Base-by-base conservation (phyloP, 2,888 invertebrate genomes). In the Neocrepidodera transversa region DNA sequence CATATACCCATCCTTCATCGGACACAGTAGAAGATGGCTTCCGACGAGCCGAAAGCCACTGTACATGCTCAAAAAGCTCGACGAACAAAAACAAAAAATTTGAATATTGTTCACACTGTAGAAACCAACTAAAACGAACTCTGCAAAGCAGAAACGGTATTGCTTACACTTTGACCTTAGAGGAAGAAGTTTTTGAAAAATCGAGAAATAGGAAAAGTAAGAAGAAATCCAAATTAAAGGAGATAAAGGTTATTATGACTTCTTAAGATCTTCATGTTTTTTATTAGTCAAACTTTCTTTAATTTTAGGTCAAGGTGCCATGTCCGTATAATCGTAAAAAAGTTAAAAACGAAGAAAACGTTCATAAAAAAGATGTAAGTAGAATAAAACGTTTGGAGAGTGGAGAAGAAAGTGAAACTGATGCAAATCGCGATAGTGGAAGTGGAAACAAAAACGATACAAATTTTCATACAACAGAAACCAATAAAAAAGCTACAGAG, bases 91-190 rank as follows among this genome's bases (percentile, higher is more conserved):
- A 60, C 40, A 62, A 64, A 5, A 43, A 62, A 42, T 43, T 56
- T 1, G 30, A 59, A 3, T 68, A 67, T 59, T 72, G 72, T 50
- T 30, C 42, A 5, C 65, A 70, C 40, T 76, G 75, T 59, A 66
- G 68, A 38, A 69, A 69, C 55, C 74, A 74, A 48, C 65, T 71
- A 18, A 64, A 63, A 43, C 66, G 67, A 32, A 71, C 71, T n/a
- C 58, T 60, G 13, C 63, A 62, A 26, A 66, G 57, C 26, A 77
- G 77, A 3, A 80, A 80, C 63, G 72, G 80, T 0, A 78, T 82
- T 13, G 82, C 82, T 8, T 82, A 82, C 53, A 79, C 81, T 50
- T 65, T 82, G 32, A 80, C 79, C 8, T 79, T 82, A 56, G 73
- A 74, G 5, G 68, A 67, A 67, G 55, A 62, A 7, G 60, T 59